Evolutionary conservation across 2,113 vertebrate genomes (phyloP).

Genomic region (Ictidomys tridecemlineatus): DNA sequence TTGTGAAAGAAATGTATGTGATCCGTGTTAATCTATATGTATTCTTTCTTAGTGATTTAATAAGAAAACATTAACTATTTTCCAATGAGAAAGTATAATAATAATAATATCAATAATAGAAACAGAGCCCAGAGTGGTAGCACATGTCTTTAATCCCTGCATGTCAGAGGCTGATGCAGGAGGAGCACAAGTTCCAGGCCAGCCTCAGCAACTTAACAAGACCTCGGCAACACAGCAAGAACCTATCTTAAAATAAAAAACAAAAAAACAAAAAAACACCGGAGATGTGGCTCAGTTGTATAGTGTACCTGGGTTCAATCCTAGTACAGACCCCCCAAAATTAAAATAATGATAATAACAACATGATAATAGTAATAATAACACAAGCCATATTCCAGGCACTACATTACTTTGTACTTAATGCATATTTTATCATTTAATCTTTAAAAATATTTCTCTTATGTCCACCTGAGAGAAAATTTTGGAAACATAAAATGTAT

Average conservation of each 20-base stretch:
- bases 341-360: too few relatives aligned
- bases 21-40: neutral
- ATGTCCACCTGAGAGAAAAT: neutral
- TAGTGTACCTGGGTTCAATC: too few relatives aligned
- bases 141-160: too few relatives aligned
- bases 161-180: too few relatives aligned
- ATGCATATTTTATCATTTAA: neutral
- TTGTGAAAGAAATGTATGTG: neutral
- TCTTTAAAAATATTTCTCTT: neutral
- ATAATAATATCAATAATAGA: neutral
- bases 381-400: neutral
- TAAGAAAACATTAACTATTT: neutral
- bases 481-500: neutral
- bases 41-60: neutral
- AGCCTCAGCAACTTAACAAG: too few relatives aligned
- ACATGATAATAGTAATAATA: too few relatives aligned
- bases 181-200: too few relatives aligned
- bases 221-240: too few relatives aligned
- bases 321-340: too few relatives aligned
- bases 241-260: too few relatives aligned
- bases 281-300: too few relatives aligned
- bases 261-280: too few relatives aligned
- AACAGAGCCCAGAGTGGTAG: neutral
- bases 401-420: neutral
- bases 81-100: neutral